Evolutionary conservation across 2,888 invertebrate genomes (phyloP).

Genomic region (Julus scanicus): DNA sequence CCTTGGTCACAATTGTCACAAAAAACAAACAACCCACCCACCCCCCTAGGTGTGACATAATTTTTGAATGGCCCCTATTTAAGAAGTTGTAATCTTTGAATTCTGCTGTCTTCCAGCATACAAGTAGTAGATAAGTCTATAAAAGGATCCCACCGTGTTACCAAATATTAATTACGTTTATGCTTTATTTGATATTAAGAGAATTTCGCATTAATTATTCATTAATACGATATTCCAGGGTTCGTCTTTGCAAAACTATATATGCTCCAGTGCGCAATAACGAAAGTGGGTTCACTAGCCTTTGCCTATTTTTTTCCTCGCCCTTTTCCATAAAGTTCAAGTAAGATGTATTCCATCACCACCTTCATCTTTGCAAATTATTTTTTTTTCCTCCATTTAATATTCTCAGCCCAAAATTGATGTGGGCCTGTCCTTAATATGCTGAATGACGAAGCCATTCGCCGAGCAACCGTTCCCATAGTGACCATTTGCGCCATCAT

Average conservation of each 20-base stretch:
- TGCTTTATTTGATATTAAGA: background rate
- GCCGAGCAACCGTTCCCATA: constrained; percentile 34
- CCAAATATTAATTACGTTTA: constrained; percentile 32
- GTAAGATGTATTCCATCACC: constrained; percentile 28
- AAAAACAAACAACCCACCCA: too few relatives aligned
- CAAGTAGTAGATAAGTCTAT: background rate
- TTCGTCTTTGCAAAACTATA: background rate
- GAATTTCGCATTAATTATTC: constrained; percentile 32
- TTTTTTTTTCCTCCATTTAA: constrained; percentile 38
- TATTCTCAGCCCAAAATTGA: constrained; percentile 4
- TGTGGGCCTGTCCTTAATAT: constrained; percentile 27
- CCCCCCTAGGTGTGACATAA: too few relatives aligned
- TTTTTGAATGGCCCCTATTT: too few relatives aligned
- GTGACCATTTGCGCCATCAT: constrained; percentile 44
- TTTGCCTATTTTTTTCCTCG: background rate
- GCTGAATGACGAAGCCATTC: constrained; percentile 39
- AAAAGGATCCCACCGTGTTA: background rate
- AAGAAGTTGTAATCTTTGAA: too few relatives aligned
- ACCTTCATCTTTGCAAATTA: constrained; percentile 27
- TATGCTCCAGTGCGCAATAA: background rate
- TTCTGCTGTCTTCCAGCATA: too few relatives aligned
- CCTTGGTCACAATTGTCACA: too few relatives aligned
- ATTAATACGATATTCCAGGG: background rate
- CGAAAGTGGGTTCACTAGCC: constrained; percentile 8
- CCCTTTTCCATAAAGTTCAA: constrained; percentile 34